Conservation (phyloP, 2,888 invertebrate species). For the Tenthredo scrophulariae region DNA sequence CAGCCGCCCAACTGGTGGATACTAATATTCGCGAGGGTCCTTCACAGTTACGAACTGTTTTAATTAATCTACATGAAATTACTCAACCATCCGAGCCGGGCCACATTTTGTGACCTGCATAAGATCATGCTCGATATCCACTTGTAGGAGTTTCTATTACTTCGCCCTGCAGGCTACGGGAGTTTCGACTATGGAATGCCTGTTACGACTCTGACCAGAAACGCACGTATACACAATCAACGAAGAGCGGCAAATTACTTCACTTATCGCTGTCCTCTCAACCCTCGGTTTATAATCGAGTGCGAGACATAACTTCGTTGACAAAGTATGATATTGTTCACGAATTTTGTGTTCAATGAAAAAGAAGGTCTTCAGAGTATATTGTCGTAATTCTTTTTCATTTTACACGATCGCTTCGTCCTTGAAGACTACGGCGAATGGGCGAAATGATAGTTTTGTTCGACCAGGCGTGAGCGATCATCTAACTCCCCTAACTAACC, state of each 20-base stretch:
- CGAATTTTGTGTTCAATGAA: neutral
- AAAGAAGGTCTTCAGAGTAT: neutral
- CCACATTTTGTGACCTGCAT: slow-evolving; percentile 42
- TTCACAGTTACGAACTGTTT: slow-evolving; percentile 65
- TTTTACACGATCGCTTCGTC: neutral
- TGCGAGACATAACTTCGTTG: neutral
- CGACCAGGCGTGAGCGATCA: neutral
- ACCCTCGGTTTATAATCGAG: neutral
- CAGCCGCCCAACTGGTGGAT: slow-evolving; percentile 18
- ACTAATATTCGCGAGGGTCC: slow-evolving; percentile 58
- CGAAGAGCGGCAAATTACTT: slow-evolving; percentile 23
- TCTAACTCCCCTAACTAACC: neutral
- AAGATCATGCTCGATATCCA: slow-evolving; percentile 48
- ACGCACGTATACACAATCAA: neutral
- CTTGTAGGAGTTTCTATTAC: slow-evolving; percentile 50
- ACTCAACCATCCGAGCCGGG: slow-evolving; percentile 58
- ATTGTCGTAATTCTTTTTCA: neutral
- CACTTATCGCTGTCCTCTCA: neutral
- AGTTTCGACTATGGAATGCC: slow-evolving; percentile 29
- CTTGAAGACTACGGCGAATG: neutral
- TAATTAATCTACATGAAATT: slow-evolving; percentile 71
- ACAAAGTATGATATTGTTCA: neutral
- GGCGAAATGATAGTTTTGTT: slow-evolving; percentile 5
- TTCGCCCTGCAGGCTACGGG: slow-evolving; percentile 14
- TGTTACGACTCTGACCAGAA: slow-evolving; percentile 1